A percentile compares a stretch with the other conserved stretches of the same genome.
Conservation (phyloP, 2,113 vertebrate species). For the Recurvirostra avosetta region DNA sequence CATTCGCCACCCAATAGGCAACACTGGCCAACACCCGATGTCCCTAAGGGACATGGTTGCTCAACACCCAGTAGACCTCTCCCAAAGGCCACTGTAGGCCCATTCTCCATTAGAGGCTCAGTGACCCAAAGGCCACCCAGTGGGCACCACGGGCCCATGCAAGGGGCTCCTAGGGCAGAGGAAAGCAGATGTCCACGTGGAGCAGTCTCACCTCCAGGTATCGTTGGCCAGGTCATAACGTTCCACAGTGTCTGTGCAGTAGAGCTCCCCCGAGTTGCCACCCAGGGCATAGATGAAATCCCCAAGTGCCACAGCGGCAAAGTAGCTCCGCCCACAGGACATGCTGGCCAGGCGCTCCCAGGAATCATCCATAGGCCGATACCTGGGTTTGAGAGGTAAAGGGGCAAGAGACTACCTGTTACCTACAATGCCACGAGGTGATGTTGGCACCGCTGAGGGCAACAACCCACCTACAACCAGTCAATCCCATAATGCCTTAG, state of each 20-base stretch:
- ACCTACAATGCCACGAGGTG: neutral
- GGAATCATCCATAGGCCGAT: constrained; percentile 64
- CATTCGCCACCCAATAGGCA: neutral
- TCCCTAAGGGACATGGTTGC: neutral
- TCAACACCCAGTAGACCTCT: neutral
- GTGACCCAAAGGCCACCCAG: neutral
- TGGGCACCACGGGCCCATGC: neutral
- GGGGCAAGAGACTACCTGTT: neutral
- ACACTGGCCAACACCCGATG: neutral
- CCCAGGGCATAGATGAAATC: constrained; percentile 79
- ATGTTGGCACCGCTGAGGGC: neutral
- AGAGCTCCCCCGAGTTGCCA: constrained; percentile 67
- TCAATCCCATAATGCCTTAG: neutral
- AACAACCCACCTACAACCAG: neutral
- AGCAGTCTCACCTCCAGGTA: constrained; percentile 74
- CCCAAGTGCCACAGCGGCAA: constrained; percentile 68
- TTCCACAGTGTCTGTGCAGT: constrained; percentile 74
- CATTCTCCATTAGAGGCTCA: neutral
- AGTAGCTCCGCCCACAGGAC: constrained; percentile 73
- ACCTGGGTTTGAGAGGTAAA: constrained; percentile 57
- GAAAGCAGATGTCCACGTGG: neutral
- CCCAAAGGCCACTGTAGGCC: neutral
- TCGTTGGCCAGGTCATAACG: constrained; percentile 68
- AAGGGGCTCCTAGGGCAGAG: neutral
- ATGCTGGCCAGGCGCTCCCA: constrained; percentile 78